These are phyloP conservation scores for Pseudochromis fuscus DNA, from an alignment of 2,797 vertebrate species.

Conservation along the genomic window DNA sequence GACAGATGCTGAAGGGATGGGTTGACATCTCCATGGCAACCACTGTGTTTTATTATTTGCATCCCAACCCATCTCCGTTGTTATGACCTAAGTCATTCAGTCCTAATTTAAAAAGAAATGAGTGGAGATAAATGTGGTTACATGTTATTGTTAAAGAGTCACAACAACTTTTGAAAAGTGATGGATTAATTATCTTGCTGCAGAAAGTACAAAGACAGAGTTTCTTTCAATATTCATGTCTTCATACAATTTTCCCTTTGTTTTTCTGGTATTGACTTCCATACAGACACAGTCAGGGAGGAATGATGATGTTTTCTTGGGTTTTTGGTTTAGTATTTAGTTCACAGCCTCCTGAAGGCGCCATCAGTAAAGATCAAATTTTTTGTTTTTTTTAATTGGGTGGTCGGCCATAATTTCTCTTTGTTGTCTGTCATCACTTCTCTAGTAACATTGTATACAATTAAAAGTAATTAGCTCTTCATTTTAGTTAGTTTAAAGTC, in stretches of 20 bases:
- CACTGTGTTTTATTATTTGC: slow-evolving; percentile 43
- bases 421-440: not conserved
- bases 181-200: slow-evolving; percentile 45
- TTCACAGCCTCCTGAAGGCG: not conserved
- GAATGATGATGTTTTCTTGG: not conserved
- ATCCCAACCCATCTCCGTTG: slow-evolving; percentile 37
- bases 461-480: not conserved
- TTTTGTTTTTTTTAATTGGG: too few species aligned
- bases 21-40: slow-evolving; percentile 22
- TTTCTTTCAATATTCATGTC: slow-evolving; percentile 13
- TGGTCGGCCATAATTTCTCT: not conserved
- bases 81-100: slow-evolving; percentile 43
- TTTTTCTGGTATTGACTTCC: not conserved
- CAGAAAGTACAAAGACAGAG: not conserved
- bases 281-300: not conserved
- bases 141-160: slow-evolving; percentile 28
- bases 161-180: slow-evolving; percentile 48
- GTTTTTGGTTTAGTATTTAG: not conserved
- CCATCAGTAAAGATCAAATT: not conserved
- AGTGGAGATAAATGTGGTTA: slow-evolving; percentile 50
- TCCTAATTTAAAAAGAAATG: slow-evolving; percentile 58
- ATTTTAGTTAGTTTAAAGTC: not conserved
- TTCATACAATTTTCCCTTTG: not conserved
- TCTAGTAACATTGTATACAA: not conserved
- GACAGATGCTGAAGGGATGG: slow-evolving; percentile 33